A percentile compares a stretch with the other conserved stretches of the same genome.
Conservation (phyloP, 2,888 invertebrate species). For the Trachelus tabidus region DNA sequence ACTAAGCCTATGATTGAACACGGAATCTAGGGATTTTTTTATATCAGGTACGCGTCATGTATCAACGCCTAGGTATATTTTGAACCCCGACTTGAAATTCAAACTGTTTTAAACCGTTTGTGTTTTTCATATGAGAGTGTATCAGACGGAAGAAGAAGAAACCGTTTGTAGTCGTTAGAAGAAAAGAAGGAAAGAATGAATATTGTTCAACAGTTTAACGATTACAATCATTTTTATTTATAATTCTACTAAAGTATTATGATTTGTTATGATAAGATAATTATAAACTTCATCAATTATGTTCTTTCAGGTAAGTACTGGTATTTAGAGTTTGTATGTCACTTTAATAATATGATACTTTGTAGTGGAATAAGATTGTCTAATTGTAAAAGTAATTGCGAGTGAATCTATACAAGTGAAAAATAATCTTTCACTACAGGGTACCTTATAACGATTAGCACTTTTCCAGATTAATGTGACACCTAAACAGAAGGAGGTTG, state of each 20-base stretch:
- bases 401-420: not conserved
- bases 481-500: constrained; percentile 30
- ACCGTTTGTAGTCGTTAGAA: not conserved
- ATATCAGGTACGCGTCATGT: not conserved
- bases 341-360: not conserved
- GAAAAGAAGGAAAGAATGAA: not conserved
- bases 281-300: not conserved
- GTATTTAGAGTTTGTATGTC: not conserved
- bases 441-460: not conserved
- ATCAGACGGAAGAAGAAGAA: too few species aligned
- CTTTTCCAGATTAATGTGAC: constrained; percentile 37
- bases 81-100: not conserved
- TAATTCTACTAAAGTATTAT: not conserved
- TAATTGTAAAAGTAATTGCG: not conserved
- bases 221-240: not conserved
- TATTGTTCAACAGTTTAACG: not conserved
- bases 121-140: not conserved
- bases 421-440: not conserved
- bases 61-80: not conserved
- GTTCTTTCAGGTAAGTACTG: not conserved
- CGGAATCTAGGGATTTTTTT: not conserved
- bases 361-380: not conserved
- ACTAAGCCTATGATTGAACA: too few species aligned
- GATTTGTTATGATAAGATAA: not conserved
- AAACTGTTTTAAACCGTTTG: not conserved